A percentile compares a stretch with the other conserved stretches of the same genome.
These are phyloP conservation scores for Diploscapter pachys DNA, from an alignment of 1,140 invertebrate genomes.

Conservation along the genomic window DNA sequence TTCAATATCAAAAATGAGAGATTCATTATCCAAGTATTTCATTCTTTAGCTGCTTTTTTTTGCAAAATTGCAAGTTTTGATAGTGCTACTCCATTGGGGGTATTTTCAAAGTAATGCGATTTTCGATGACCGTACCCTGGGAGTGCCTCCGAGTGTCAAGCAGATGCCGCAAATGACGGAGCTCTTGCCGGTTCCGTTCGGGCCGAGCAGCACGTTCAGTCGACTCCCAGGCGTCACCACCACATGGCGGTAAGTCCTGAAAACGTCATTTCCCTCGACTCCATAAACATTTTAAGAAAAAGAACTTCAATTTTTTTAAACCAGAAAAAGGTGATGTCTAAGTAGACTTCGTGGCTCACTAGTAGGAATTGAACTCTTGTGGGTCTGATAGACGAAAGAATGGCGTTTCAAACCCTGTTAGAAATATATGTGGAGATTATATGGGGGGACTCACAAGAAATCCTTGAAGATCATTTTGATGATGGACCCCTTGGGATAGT, in stretches of 20 bases:
- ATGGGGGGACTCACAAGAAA: constrained; percentile 38
- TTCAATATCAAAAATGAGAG: too few species aligned
- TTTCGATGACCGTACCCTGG: constrained; percentile 27
- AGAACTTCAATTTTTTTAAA: too few species aligned
- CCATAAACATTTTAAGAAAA: too few species aligned
- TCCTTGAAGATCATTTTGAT: constrained; percentile 42
- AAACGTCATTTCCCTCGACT: constrained; percentile 39
- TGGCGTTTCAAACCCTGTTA: too few species aligned
- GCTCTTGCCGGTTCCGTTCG: constrained; percentile 94
- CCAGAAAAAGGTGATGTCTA: too few species aligned
- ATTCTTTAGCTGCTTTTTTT: too few species aligned
- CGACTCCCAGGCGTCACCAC: constrained; percentile 70
- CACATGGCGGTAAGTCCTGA: constrained; percentile 65
- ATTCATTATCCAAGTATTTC: too few species aligned
- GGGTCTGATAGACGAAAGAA: too few species aligned
- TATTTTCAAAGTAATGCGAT: background rate
- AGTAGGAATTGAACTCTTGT: too few species aligned
- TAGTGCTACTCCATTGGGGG: too few species aligned
- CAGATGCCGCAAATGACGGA: constrained; percentile 90
- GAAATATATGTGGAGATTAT: constrained; percentile 19
- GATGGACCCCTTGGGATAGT: constrained; percentile 40
- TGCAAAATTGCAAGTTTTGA: too few species aligned
- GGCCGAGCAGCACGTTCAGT: constrained; percentile 86
- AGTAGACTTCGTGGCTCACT: too few species aligned
- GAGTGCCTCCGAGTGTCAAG: constrained; percentile 72